Conservation (phyloP, 2,888 invertebrate species). For the Shargacucullia verbasci region DNA sequence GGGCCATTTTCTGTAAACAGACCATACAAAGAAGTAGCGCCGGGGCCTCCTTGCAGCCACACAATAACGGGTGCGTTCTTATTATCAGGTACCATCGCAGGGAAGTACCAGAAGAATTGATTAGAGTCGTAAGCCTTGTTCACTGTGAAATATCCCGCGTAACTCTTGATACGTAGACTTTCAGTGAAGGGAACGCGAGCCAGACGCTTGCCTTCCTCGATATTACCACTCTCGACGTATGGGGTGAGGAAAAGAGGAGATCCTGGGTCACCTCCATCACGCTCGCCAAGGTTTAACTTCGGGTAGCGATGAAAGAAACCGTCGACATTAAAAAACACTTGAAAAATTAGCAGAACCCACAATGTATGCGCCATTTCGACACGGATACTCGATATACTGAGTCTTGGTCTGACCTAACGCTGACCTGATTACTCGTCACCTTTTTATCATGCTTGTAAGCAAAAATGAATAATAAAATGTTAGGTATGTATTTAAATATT, state of each 20-base stretch:
- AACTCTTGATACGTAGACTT: constrained; percentile 90
- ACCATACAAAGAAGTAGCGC: constrained; percentile 94
- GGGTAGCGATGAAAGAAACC: constrained; percentile 78
- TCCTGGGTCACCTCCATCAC: constrained; percentile 78
- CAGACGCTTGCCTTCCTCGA: constrained; percentile 90
- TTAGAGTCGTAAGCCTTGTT: constrained; percentile 93
- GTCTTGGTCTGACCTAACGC: constrained; percentile 3
- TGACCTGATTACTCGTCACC: constrained; percentile 31
- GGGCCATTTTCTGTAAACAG: constrained; percentile 96
- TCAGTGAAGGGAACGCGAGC: constrained; percentile 90
- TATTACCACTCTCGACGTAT: constrained; percentile 91
- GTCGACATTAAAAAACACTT: constrained; percentile 62
- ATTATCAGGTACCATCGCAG: constrained; percentile 89
- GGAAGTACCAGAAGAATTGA: constrained; percentile 98
- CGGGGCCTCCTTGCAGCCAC: constrained; percentile 97
- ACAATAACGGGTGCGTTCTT: constrained; percentile 92
- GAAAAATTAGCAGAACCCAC: constrained; percentile 60
- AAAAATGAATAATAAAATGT: constrained; percentile 17
- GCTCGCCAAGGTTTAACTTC: constrained; percentile 69
- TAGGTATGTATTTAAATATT: too few species aligned
- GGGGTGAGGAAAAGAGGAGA: constrained; percentile 93
- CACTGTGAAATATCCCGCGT: constrained; percentile 95
- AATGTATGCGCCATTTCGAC: constrained; percentile 65
- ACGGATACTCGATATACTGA: constrained; percentile 9
- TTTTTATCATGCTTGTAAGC: constrained; percentile 42